Evolutionary conservation across 2,888 invertebrate species (phyloP).

Genomic region (Eucriotettix oculatus): DNA sequence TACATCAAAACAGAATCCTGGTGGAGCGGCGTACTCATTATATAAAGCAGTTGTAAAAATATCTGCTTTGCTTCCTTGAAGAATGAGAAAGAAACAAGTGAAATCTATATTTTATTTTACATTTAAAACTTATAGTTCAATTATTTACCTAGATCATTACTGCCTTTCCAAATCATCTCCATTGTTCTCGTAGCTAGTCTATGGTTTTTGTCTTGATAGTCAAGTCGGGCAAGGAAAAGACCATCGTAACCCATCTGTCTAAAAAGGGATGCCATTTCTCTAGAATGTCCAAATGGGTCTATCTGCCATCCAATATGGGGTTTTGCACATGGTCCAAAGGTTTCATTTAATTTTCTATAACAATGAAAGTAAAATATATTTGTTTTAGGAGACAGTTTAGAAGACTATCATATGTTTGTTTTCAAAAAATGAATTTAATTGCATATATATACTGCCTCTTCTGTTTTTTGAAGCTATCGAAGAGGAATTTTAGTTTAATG

Average conservation of each 20-base stretch:
- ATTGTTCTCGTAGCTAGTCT: constrained; percentile 39
- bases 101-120: no score
- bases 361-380: no score
- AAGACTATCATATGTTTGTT: no score
- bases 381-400: no score
- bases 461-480: no score
- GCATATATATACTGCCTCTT: no score
- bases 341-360: constrained; percentile 43
- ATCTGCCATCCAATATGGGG: constrained; percentile 74
- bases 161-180: constrained; percentile 56
- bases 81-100: constrained; percentile 10
- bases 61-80: constrained; percentile 22
- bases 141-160: constrained; percentile 29
- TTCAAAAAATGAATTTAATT: no score
- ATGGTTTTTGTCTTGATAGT: constrained; percentile 42
- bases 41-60: constrained; percentile 35
- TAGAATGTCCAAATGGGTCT: constrained; percentile 69
- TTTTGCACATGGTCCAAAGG: constrained; percentile 53
- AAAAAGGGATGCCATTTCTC: constrained; percentile 47
- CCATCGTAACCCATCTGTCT: constrained; percentile 56
- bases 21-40: constrained; percentile 31
- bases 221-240: constrained; percentile 50
- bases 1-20: constrained; percentile 38
- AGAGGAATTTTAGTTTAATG: no score
- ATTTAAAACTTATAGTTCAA: no score